Conservation (phyloP, 2,888 invertebrate species). For the Sycophila texana region DNA sequence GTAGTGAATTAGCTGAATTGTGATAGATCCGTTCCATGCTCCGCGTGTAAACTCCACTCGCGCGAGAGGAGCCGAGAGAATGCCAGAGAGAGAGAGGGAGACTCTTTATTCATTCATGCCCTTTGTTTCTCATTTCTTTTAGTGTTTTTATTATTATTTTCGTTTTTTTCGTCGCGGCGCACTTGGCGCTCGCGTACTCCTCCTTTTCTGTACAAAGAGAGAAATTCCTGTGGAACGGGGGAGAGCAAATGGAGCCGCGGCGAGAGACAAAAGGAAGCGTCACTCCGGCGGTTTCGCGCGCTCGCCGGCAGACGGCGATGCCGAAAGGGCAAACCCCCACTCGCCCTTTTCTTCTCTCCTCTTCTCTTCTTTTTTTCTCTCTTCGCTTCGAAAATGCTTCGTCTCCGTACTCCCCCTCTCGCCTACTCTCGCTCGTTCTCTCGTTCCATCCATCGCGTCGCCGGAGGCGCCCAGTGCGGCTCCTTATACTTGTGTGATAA, state of each 20-base stretch:
- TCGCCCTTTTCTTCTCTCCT: slow-evolving; percentile 27
- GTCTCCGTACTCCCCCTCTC: slow-evolving; percentile 7
- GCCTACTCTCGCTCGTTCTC: slow-evolving; percentile 4
- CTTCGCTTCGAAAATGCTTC: not conserved
- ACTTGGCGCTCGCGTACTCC: too few relatives aligned
- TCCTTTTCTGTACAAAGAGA: not conserved
- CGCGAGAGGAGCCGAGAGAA: not conserved
- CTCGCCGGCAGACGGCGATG: slow-evolving; percentile 48
- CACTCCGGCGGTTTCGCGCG: slow-evolving; percentile 28
- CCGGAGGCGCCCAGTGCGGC: not conserved
- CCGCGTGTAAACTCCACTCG: not conserved
- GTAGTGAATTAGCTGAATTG: slow-evolving; percentile 61
- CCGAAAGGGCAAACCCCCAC: slow-evolving; percentile 38
- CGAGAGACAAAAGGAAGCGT: slow-evolving; percentile 9
- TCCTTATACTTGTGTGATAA: slow-evolving; percentile 71
- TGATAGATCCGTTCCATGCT: slow-evolving; percentile 55
- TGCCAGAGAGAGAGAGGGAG: slow-evolving; percentile 19
- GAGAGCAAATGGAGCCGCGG: not conserved
- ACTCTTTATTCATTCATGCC: too few relatives aligned
- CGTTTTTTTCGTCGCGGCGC: too few relatives aligned
- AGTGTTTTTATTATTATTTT: too few relatives aligned
- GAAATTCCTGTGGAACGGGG: not conserved
- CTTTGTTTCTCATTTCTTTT: too few relatives aligned
- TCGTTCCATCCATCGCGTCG: slow-evolving; percentile 35
- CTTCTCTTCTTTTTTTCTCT: slow-evolving; percentile 16